Percentiles rank a stretch among this genome's conserved stretches.
Conservation (phyloP, 1,140 invertebrate genomes). For the Calliphora vicina region DNA sequence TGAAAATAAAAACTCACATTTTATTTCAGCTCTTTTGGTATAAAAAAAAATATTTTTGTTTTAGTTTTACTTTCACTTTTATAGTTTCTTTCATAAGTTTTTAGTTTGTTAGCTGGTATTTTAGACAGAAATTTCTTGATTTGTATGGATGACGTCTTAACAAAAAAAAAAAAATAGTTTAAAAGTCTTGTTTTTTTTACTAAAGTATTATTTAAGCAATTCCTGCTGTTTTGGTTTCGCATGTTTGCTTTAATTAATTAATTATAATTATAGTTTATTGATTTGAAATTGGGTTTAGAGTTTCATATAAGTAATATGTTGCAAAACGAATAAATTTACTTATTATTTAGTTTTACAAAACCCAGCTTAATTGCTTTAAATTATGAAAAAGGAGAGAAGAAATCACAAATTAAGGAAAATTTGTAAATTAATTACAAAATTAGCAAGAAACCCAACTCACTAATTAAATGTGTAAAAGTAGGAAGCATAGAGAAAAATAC, state of each 20-base stretch:
- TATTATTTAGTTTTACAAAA: no score
- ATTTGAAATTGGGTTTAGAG: background rate
- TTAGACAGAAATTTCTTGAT: background rate
- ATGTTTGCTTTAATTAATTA: background rate
- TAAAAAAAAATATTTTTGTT: no score
- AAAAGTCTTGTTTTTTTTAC: background rate
- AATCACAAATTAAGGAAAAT: no score
- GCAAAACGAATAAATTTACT: no score
- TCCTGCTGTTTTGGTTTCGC: background rate
- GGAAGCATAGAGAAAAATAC: no score
- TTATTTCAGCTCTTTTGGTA: background rate
- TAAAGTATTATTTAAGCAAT: background rate
- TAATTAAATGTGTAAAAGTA: no score
- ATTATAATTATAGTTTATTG: background rate
- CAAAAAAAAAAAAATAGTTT: no score
- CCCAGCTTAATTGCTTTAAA: no score
- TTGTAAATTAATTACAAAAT: no score
- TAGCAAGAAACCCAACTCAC: no score
- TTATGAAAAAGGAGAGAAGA: no score
- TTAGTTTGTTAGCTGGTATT: background rate
- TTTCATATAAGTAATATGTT: no score
- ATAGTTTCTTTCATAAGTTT: background rate
- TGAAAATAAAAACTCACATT: background rate
- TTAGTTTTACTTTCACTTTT: constrained; percentile 29
- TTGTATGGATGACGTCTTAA: background rate